Conservation (phyloP, 2,113 vertebrate genomes). For the Chaetorhynchus papuensis region DNA sequence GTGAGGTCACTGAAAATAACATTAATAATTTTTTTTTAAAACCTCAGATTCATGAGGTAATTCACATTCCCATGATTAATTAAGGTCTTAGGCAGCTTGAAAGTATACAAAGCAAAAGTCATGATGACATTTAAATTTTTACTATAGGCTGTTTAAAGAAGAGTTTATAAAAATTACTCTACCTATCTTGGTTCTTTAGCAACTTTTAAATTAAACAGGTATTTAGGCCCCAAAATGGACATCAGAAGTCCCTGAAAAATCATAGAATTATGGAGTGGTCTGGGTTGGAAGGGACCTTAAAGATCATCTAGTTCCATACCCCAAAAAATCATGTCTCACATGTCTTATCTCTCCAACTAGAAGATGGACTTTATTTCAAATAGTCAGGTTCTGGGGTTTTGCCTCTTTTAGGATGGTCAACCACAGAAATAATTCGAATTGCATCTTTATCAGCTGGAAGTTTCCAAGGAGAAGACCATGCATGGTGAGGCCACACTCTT, state of each 20-base stretch:
- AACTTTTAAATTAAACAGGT: not conserved
- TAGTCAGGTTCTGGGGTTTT: not conserved
- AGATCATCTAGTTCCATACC: not conserved
- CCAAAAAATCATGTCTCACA: not conserved
- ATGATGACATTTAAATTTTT: not conserved
- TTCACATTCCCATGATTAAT: not conserved
- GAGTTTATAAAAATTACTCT: not conserved
- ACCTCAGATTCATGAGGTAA: not conserved
- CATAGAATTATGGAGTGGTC: not conserved
- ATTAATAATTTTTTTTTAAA: not conserved
- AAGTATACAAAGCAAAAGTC: not conserved
- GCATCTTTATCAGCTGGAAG: not conserved
- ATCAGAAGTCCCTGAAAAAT: not conserved
- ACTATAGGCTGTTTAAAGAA: not conserved
- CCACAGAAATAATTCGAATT: not conserved
- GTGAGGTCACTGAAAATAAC: not conserved
- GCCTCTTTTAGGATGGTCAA: not conserved
- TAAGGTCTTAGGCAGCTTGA: not conserved
- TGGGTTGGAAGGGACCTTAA: not conserved
- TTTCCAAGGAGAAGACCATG: not conserved
- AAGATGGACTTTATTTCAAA: not conserved
- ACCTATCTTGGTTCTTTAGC: not conserved
- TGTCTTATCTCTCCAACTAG: not conserved
- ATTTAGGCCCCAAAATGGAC: not conserved
- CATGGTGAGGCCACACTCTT: not conserved